Conservation (phyloP, 2,888 invertebrate species). For the Acleris literana region DNA sequence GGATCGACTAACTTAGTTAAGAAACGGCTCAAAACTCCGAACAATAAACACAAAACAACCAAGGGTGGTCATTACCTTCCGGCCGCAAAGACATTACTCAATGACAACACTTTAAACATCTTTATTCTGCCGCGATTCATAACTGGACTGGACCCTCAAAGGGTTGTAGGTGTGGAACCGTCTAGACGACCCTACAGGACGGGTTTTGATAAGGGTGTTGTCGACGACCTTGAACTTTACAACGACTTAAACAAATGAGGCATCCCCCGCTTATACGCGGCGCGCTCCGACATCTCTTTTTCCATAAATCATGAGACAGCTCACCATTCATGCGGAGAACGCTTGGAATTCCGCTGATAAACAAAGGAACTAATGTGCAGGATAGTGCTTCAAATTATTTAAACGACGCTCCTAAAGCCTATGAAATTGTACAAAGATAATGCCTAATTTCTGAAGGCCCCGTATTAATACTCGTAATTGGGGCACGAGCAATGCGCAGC, state of each 20-base stretch:
- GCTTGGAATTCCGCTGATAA: slow-evolving; percentile 54
- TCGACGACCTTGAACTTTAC: slow-evolving; percentile 78
- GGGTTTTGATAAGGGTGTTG: slow-evolving; percentile 79
- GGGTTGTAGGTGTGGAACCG: slow-evolving; percentile 78
- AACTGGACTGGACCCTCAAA: slow-evolving; percentile 71
- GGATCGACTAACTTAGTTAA: slow-evolving; percentile 13
- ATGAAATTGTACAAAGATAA: slow-evolving; percentile 13
- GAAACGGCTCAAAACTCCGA: background rate
- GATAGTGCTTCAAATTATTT: slow-evolving; percentile 47
- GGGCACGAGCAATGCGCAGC: slow-evolving; percentile 24
- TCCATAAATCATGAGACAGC: slow-evolving; percentile 46
- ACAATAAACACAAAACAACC: background rate
- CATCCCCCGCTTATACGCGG: slow-evolving; percentile 50
- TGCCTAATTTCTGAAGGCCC: slow-evolving; percentile 10
- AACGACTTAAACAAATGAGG: slow-evolving; percentile 78
- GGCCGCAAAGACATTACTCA: background rate
- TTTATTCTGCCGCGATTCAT: slow-evolving; percentile 56
- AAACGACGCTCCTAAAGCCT: background rate
- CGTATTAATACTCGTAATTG: background rate
- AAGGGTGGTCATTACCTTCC: background rate
- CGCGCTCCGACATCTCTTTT: slow-evolving; percentile 44
- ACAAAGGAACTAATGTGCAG: slow-evolving; percentile 62
- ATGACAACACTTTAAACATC: slow-evolving; percentile 38
- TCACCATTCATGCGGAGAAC: slow-evolving; percentile 48
- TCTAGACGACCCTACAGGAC: slow-evolving; percentile 80